Conservation (phyloP, 1,140 invertebrate genomes). For the Vanessa tameamea region DNA sequence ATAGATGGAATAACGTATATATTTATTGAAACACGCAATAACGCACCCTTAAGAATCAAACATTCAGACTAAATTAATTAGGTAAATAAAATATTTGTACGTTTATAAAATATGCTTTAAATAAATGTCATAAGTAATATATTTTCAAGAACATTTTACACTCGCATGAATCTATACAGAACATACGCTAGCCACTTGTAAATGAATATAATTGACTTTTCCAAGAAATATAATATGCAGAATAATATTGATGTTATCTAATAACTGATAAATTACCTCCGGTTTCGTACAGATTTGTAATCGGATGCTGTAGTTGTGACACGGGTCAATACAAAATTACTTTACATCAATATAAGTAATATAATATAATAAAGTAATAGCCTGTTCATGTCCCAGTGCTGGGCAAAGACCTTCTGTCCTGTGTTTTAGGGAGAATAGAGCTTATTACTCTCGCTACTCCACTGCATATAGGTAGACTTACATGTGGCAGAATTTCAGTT, state of each 20-base stretch:
- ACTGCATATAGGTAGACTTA: no score
- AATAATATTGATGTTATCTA: conserved; percentile 1
- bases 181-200: background rate
- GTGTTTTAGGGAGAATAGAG: no score
- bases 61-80: no score
- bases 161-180: background rate
- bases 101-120: no score
- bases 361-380: background rate
- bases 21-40: no score
- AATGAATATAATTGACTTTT: conserved; percentile 13
- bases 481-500: no score
- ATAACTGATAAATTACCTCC: background rate
- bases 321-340: background rate
- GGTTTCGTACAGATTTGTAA: background rate
- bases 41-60: no score
- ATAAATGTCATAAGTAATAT: background rate
- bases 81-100: no score
- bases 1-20: no score
- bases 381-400: no score
- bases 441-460: no score
- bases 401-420: no score
- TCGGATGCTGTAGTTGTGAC: background rate
- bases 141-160: background rate
- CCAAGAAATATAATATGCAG: background rate
- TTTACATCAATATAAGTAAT: background rate